Evolutionary conservation across 2,797 vertebrate genomes (phyloP).

Genomic region (Bradypodion pumilum): DNA sequence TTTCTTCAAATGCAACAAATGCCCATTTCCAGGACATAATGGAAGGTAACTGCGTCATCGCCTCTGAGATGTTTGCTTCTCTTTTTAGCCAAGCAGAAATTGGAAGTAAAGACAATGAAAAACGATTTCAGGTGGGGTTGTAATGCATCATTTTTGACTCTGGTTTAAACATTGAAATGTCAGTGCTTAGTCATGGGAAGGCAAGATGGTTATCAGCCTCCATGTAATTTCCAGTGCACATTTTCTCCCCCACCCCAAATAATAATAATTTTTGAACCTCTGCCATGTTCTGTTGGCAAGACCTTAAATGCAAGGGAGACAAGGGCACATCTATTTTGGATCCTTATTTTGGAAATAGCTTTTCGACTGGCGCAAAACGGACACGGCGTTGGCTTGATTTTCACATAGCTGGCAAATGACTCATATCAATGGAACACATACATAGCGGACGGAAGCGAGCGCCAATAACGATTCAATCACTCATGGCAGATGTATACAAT

Average conservation of each 20-base stretch:
- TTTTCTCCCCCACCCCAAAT: conserved; percentile 47
- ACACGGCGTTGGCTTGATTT: conserved; percentile 60
- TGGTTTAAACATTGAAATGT: conserved; percentile 77
- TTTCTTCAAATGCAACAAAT: conserved; percentile 54
- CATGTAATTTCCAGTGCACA: conserved; percentile 71
- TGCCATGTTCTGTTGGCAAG: conserved; percentile 80
- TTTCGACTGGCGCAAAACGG: conserved; percentile 74
- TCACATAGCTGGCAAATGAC: conserved; percentile 63
- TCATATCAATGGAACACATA: conserved; percentile 76
- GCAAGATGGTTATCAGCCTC: conserved; percentile 75
- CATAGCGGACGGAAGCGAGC: conserved; percentile 71
- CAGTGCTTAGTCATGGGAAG: conserved; percentile 72
- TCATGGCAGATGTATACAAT: conserved; percentile 81
- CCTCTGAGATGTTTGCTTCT: conserved; percentile 59
- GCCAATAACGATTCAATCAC: conserved; percentile 80
- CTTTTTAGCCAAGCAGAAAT: conserved; percentile 59
- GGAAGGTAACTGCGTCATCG: conserved; percentile 50
- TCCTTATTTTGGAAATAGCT: conserved; percentile 69
- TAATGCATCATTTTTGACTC: conserved; percentile 74
- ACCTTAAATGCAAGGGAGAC: conserved; percentile 71
- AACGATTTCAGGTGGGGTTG: conserved; percentile 70
- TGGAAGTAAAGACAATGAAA: conserved; percentile 58
- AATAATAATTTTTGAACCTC: conserved; percentile 62
- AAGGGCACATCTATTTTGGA: conserved; percentile 78
- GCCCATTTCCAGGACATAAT: conserved; percentile 66